Evolutionary conservation across 2,888 invertebrate genomes (phyloP), one percentile per base, ranked within the genome.

Genomic region (Azorinus chamasolen): DNA sequence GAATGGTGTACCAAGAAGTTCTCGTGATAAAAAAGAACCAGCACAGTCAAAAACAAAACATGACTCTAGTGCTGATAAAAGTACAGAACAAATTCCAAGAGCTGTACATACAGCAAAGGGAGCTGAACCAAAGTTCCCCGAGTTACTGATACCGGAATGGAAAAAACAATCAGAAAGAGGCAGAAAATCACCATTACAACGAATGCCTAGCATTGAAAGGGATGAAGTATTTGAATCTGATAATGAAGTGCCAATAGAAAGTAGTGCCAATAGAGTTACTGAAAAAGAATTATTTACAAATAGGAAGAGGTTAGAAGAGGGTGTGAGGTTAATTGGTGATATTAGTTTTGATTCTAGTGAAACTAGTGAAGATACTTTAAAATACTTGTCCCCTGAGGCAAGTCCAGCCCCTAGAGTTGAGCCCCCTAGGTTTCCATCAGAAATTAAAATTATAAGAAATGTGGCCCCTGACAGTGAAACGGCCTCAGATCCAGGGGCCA

Each of bases 131-230:
- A 87, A 88, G 82, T 85, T 87, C 83, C 88, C 88, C 45, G 83
- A 84, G 69, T 78, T 83, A 69, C 79, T 85, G 75, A 87, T 89
- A 85, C 89, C 89, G 77, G 84, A 85, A 75, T 81, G 79, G 76
- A 77, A 75, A 55, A 81, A 76, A 59, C 59, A 68, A 18, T 43
- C 72, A 24, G 51, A 72, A 46, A 62, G 66, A 46, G 61, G 45
- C 18, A 57, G 68, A 32, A 50, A 48, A 46, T n/a, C 32, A 22
- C 58, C 54, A 32, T 27, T 71, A 57, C 69, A 62, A 4, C 46
- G 72, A 43, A 69, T 68, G 59, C 66, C 66, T 24, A 24, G 50
- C 45, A 50, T 81, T 27, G 76, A 71, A 45, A 53, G 73, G 37
- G 80, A 77, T 63, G 81, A 79, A 64, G 74, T 73, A 4, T 75